Percentiles rank a stretch among this genome's conserved stretches.
Evolutionary conservation across 2,797 vertebrate genomes (phyloP).

Genomic region (Cyclura pinguis): DNA sequence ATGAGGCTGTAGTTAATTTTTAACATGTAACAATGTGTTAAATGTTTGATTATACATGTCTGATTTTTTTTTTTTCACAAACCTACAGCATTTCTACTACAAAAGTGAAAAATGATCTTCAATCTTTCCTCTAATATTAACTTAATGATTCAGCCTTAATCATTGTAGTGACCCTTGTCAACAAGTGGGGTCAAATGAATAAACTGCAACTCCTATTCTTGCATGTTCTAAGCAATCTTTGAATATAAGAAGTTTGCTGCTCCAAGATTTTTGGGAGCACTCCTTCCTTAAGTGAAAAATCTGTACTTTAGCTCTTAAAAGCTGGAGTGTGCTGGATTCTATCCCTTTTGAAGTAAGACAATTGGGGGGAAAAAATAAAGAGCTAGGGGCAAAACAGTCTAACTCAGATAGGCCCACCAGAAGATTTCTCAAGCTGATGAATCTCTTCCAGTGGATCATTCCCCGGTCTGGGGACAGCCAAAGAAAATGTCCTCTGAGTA

Average conservation of each 20-base stretch:
- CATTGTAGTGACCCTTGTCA: not conserved
- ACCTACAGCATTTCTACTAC: not conserved
- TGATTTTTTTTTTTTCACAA: not conserved
- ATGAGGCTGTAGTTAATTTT: slow-evolving; percentile 26
- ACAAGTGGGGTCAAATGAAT: no score
- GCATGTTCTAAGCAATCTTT: not conserved
- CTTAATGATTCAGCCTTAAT: not conserved
- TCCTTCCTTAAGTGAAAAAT: not conserved
- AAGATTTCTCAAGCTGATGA: no score
- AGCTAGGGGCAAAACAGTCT: not conserved
- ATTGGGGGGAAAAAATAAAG: not conserved
- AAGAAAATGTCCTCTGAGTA: no score
- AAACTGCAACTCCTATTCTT: not conserved
- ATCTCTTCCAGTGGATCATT: no score
- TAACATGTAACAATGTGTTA: slow-evolving; percentile 33
- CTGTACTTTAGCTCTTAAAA: not conserved
- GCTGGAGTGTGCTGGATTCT: not conserved
- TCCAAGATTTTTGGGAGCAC: not conserved
- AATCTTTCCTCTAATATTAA: not conserved
- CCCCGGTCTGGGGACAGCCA: no score
- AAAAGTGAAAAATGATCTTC: not conserved
- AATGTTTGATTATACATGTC: not conserved
- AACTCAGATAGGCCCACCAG: no score
- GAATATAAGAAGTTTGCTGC: not conserved
- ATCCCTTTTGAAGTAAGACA: not conserved